Evolutionary conservation across 2,888 invertebrate genomes (phyloP).

Genomic region (Caenorhabditis sp.): DNA sequence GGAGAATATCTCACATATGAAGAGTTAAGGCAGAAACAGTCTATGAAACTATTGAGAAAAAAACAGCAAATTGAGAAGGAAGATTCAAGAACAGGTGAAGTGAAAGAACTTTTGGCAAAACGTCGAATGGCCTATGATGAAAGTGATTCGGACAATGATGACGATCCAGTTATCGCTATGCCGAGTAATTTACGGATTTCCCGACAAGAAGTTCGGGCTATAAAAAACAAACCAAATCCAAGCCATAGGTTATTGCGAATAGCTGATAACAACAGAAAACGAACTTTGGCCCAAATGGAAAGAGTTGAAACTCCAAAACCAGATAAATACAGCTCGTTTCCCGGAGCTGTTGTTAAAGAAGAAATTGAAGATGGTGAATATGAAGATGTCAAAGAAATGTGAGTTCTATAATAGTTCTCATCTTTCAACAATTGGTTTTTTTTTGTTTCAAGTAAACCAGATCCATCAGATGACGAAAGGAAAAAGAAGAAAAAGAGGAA

Average conservation of each 20-base stretch:
- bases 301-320: no score
- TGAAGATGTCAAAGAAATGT: no score
- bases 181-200: no score
- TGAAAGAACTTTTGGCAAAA: not conserved
- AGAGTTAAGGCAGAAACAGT: not conserved
- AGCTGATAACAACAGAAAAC: constrained; percentile 6
- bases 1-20: not conserved
- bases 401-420: not conserved
- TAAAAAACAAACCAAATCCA: no score
- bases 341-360: not conserved
- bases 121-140: not conserved
- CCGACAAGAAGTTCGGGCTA: no score
- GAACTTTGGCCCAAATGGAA: not conserved
- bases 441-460: not conserved
- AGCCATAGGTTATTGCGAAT: not conserved
- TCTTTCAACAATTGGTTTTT: not conserved
- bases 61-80: not conserved
- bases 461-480: not conserved
- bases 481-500: constrained; percentile 8
- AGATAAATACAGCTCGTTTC: constrained; percentile 5
- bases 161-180: not conserved
- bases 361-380: no score
- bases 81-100: not conserved
- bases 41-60: not conserved
- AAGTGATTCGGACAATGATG: not conserved